These are phyloP conservation scores for Amphiduros pacificus DNA, from an alignment of 2,888 invertebrate species.

Conservation along the genomic window DNA sequence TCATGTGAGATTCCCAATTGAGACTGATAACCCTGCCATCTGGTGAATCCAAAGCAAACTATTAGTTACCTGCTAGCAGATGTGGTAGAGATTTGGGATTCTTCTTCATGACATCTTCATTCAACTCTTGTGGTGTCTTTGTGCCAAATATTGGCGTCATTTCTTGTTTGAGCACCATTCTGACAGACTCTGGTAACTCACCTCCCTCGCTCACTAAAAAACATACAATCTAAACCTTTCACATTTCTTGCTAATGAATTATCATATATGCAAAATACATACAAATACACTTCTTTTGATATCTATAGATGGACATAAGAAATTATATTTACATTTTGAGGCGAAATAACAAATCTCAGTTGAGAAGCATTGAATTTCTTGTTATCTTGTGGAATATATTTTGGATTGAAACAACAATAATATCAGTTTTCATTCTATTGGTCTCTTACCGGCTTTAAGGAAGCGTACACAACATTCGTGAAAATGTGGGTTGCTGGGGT, in stretches of 20 bases:
- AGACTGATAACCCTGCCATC: no score
- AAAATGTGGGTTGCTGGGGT: slow-evolving; percentile 76
- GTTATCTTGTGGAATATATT: no score
- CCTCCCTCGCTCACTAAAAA: slow-evolving; percentile 35
- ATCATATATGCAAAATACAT: not conserved
- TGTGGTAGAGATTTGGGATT: slow-evolving; percentile 24
- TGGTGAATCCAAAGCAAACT: not conserved
- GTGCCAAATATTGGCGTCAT: slow-evolving; percentile 63
- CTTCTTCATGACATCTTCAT: slow-evolving; percentile 21
- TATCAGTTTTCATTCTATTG: no score
- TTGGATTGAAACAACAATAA: no score
- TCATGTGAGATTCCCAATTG: no score
- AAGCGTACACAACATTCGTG: slow-evolving; percentile 86
- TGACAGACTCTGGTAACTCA: slow-evolving; percentile 43
- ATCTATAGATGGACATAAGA: not conserved
- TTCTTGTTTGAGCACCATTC: slow-evolving; percentile 58
- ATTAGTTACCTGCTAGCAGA: slow-evolving; percentile 21
- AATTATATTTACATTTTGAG: not conserved
- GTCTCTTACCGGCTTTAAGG: slow-evolving; percentile 63
- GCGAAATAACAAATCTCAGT: no score
- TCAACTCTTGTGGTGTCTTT: slow-evolving; percentile 62
- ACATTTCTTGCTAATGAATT: not conserved
- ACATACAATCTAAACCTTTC: slow-evolving; percentile 14
- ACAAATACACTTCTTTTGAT: not conserved
- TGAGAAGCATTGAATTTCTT: no score